Evolutionary conservation across 2,888 invertebrate species (phyloP).

Genomic region (Xiphydria camelus): DNA sequence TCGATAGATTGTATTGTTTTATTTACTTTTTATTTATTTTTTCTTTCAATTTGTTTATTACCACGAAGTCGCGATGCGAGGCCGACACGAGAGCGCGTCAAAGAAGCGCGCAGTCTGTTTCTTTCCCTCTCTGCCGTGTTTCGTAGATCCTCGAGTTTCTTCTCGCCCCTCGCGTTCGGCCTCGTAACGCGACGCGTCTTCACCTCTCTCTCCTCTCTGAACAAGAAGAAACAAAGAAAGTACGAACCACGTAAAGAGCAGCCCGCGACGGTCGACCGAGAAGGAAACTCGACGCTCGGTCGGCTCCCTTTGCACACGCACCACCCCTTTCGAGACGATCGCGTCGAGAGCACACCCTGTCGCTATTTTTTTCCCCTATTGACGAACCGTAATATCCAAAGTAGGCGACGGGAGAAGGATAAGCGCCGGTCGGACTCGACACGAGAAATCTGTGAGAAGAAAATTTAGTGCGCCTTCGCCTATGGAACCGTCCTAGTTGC

Average conservation of each 20-base stretch:
- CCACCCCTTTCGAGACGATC: not conserved
- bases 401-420: no score
- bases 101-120: not conserved
- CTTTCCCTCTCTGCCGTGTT: conserved; percentile 3
- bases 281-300: conserved; percentile 3
- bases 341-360: not conserved
- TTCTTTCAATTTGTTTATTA: conserved; percentile 11
- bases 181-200: conserved; percentile 37
- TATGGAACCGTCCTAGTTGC: no score
- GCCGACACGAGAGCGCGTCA: conserved; percentile 9
- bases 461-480: no score
- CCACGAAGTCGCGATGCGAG: conserved; percentile 24
- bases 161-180: conserved; percentile 23
- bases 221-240: not conserved
- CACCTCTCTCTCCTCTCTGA: conserved; percentile 48
- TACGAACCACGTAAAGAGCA: not conserved
- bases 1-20: not conserved
- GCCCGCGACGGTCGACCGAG: conserved; percentile 1
- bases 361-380: not conserved
- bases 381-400: conserved; percentile 1
- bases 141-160: not conserved
- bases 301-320: not conserved
- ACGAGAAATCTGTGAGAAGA: no score
- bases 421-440: no score
- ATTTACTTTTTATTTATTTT: conserved; percentile 13